A percentile compares a stretch with the other conserved stretches of the same genome.
Conservation (phyloP, 2,888 invertebrate genomes). For the Coleophora deauratella region DNA sequence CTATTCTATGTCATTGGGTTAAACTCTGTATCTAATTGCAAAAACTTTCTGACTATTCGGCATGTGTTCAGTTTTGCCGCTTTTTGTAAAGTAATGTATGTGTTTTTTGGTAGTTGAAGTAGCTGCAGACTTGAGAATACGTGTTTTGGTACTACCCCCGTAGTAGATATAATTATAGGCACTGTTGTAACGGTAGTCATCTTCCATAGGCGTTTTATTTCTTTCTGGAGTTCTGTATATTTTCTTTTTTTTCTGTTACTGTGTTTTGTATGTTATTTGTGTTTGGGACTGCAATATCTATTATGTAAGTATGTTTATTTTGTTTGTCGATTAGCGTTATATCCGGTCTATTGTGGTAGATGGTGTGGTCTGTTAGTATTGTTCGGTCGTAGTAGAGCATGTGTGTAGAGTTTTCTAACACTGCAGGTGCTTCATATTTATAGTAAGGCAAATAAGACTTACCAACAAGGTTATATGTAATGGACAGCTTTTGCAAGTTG, state of each 20-base stretch:
- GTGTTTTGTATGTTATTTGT: slow-evolving; percentile 11
- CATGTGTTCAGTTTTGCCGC: neutral
- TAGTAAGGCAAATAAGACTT: slow-evolving; percentile 12
- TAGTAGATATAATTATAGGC: slow-evolving; percentile 4
- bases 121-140: neutral
- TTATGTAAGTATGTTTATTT: slow-evolving; percentile 8
- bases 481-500: slow-evolving; percentile 12
- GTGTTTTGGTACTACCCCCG: neutral
- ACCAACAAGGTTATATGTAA: slow-evolving; percentile 2
- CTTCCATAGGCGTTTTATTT: slow-evolving; percentile 9
- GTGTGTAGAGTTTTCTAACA: slow-evolving; percentile 4
- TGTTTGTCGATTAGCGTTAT: slow-evolving; percentile 9
- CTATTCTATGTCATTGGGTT: too few relatives aligned
- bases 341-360: slow-evolving; percentile 9
- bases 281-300: slow-evolving; percentile 10
- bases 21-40: too few relatives aligned
- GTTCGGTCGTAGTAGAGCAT: slow-evolving; percentile 11
- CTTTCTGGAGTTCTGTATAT: slow-evolving; percentile 7
- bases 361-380: slow-evolving; percentile 9
- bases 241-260: too few relatives aligned
- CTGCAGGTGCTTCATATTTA: slow-evolving; percentile 7
- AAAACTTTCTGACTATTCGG: too few relatives aligned
- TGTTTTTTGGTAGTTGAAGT: too few relatives aligned
- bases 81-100: neutral
- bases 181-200: slow-evolving; percentile 5